Evolutionary conservation across 2,113 vertebrate genomes (phyloP), one percentile per base, ranked within the genome.

Genomic region (Indicator maculatus): DNA sequence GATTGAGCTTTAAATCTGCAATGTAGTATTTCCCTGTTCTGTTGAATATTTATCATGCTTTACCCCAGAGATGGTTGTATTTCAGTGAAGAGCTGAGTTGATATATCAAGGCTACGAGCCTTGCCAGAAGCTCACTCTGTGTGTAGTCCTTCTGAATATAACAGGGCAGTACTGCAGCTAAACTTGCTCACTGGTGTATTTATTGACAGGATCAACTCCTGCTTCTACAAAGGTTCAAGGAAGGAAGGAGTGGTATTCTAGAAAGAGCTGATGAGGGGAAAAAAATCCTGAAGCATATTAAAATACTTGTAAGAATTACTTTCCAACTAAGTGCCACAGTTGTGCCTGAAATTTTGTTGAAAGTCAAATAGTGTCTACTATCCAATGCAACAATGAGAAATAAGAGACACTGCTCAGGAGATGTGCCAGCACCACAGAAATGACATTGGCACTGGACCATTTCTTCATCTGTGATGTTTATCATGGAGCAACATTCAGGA

Each of bases 381-480:
- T 50, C 55, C 88, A 83, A 59, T 36, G 67, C 85, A 65, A 61
- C 8, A 56, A 69, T 44, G 33, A 91, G 64, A 61, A 71, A 38
- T 71, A 86, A 96, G 70, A 86, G 41, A 41, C 24, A 39, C 91
- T 96, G 76, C 94, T 96, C 88, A 91, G 76, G 85, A 97, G 59
- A 84, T 38, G 77, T 93, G 86, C 91, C 70, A 79, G 85, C 55
- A 21, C 88, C 79, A 55, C 1, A 23, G 77, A 95, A 97, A 97
- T 82, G 90, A 69, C 55, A 59, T 88, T 97, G 95, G 93, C 97
- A 73, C 56, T 36, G 71, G 66, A 69, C 86, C 91, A 90, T 93
- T 95, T 97, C 87, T 95, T 96, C 72, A 73, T 96, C 88, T 95
- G 85, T 91, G 90, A 65, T 89, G 96, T 96, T 97, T 95, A 96